Base-by-base conservation (phyloP, 2,888 invertebrate species). In the Ophioninae sp. region DNA sequence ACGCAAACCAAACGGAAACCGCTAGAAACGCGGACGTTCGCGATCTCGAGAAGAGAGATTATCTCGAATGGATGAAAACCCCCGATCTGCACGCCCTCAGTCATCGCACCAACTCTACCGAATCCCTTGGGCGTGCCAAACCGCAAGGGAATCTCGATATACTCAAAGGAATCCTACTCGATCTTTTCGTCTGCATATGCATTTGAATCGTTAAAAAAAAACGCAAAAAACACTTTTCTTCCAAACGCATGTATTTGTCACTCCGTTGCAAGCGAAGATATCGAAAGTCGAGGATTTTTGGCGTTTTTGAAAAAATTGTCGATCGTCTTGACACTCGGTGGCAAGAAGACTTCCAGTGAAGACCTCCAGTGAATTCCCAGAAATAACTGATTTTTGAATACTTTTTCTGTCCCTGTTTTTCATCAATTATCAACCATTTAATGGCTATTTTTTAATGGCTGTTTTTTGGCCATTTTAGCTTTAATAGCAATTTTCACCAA, bases 171-270 rank as follows among this genome's bases (percentile, higher is more conserved):
- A 91, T 91, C 75, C 86, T 91, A 2, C 87, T 92, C 75, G 91
- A 92, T 84, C 88, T 91, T 63, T 91, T 92, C 65, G 90, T 91
- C 64, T 91, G 91, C 83, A 91, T 91, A 79, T 91, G 91, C 85
- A 89, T 91, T 72, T 91, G 75, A 89, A 17, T 63, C 0, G 10
- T 20, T 20, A 7, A 20, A 59, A 6, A 59, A 3, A 59, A 7
- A 59, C 20, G 20, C 20, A 59, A 59, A 22, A 59, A 8, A 59
- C 17, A 17, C 13, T 20, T 9, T 59, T 22, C 20, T 17, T 17
- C 17, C 51, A 10, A 51, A 17, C 6, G 51, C 51, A 51, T 23
- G n/a, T 17, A 17, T 51, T 51, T 51, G 23, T 51, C 30, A 23
- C n/a, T 37, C 8, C 6, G 6, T n/a, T 30, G 7, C 17, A 17